Evolutionary conservation across 2,113 vertebrate species (phyloP).

Genomic region (Cromileptes altivelis): DNA sequence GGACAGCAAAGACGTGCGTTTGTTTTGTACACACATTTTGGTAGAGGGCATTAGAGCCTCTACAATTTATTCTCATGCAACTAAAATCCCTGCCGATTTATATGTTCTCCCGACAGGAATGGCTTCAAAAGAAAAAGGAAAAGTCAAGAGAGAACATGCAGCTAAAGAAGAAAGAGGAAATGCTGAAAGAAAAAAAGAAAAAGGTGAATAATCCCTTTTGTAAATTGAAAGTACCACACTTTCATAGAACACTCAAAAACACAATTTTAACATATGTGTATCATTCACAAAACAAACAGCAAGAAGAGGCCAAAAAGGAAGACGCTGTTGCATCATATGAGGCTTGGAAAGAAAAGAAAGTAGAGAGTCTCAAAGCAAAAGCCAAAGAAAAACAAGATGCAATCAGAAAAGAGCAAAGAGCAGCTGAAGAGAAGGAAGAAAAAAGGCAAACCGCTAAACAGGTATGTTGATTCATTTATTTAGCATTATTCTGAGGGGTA

Average conservation of each 20-base stretch:
- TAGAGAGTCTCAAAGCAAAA: slow-evolving; percentile 84
- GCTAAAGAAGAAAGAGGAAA: slow-evolving; percentile 88
- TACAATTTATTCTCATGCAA: not conserved
- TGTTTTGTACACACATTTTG: not conserved
- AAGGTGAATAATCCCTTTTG: slow-evolving; percentile 80
- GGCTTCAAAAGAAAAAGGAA: slow-evolving; percentile 92
- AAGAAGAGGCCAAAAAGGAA: slow-evolving; percentile 85
- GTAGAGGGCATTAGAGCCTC: not conserved
- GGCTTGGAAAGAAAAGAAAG: slow-evolving; percentile 94
- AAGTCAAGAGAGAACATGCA: slow-evolving; percentile 81
- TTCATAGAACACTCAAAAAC: not conserved
- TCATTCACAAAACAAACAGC: slow-evolving; percentile 60
- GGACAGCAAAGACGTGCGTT: not conserved
- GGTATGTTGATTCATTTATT: slow-evolving; percentile 67
- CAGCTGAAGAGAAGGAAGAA: slow-evolving; percentile 82
- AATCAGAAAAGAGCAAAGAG: slow-evolving; percentile 81
- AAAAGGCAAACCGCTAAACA: slow-evolving; percentile 86
- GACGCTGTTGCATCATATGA: slow-evolving; percentile 90
- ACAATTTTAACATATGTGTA: not conserved
- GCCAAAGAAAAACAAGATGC: slow-evolving; percentile 82
- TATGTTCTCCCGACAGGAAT: slow-evolving; percentile 84
- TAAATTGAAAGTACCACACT: not conserved
- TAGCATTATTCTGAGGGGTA: not conserved
- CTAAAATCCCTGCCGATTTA: not conserved
- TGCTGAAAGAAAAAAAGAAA: slow-evolving; percentile 85